A percentile compares a stretch with the other conserved stretches of the same genome.
These are phyloP conservation scores for Aspidiotus destructor DNA, from an alignment of 2,888 invertebrate species.

Conservation along the genomic window DNA sequence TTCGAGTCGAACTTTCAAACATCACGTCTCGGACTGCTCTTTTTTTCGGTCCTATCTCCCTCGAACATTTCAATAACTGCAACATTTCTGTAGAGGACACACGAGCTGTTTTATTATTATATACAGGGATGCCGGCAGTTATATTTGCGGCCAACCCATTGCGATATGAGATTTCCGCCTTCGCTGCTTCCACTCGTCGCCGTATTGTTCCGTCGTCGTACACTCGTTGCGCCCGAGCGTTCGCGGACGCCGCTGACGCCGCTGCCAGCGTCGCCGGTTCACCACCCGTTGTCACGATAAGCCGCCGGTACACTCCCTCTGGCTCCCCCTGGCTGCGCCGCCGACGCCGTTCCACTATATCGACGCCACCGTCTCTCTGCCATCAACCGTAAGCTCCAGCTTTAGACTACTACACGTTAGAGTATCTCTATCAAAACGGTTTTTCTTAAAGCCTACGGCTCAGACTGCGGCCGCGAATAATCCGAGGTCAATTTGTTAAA, in stretches of 20 bases:
- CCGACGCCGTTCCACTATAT: not conserved
- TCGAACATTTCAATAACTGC: too few relatives aligned
- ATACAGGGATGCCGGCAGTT: too few relatives aligned
- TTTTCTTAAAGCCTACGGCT: slow-evolving; percentile 34
- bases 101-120: too few relatives aligned
- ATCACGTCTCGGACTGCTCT: too few relatives aligned
- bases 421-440: slow-evolving; percentile 30
- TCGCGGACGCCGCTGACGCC: not conserved
- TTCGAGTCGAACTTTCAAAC: too few relatives aligned
- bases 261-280: not conserved
- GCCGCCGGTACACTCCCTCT: not conserved
- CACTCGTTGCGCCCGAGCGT: not conserved
- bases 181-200: not conserved
- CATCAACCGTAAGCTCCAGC: not conserved
- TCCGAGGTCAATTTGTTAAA: slow-evolving; percentile 36
- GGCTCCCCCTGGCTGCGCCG: slow-evolving; percentile 1
- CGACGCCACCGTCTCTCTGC: slow-evolving; percentile 1
- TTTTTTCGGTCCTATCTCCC: too few relatives aligned
- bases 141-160: too few relatives aligned
- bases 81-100: too few relatives aligned
- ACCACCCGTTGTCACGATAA: slow-evolving; percentile 2
- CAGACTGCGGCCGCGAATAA: slow-evolving; percentile 35
- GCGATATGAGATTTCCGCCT: not conserved
- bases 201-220: not conserved
- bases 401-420: slow-evolving; percentile 7